These are phyloP conservation scores for Otolemur garnettii DNA, from an alignment of 2,113 vertebrate species.

Conservation along the genomic window DNA sequence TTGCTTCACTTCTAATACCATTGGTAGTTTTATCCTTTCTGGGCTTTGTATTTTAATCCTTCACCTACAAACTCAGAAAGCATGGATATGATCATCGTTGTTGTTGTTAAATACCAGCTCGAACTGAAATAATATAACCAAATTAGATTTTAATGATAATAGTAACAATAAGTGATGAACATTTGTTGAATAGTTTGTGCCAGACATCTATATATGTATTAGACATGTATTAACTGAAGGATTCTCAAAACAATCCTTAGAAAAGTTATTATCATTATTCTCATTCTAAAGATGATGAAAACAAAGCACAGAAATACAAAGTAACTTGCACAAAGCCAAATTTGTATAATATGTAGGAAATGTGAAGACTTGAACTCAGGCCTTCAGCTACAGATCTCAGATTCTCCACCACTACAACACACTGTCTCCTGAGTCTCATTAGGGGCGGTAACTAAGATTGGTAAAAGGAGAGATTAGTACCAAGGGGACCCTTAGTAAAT, in stretches of 20 bases:
- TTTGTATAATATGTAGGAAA: background rate
- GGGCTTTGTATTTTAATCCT: background rate
- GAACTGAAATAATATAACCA: background rate
- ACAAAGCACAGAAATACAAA: background rate
- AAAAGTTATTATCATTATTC: background rate
- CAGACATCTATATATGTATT: background rate
- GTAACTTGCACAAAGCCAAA: background rate
- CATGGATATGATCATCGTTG: background rate
- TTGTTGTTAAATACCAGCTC: background rate
- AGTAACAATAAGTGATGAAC: background rate
- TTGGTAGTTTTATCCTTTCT: background rate
- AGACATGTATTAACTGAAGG: background rate
- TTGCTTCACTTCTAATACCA: background rate
- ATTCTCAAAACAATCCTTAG: constrained; percentile 31
- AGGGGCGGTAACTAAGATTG: background rate
- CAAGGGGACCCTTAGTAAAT: background rate
- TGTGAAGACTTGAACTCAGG: background rate
- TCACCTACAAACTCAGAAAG: background rate
- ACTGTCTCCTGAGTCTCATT: background rate
- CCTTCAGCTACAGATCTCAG: background rate
- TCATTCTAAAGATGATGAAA: background rate
- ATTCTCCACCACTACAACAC: background rate
- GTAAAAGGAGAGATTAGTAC: background rate
- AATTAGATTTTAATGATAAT: background rate
- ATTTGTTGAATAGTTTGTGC: background rate